Conservation (phyloP, 2,888 invertebrate species). For the Hybos culiciformis region DNA sequence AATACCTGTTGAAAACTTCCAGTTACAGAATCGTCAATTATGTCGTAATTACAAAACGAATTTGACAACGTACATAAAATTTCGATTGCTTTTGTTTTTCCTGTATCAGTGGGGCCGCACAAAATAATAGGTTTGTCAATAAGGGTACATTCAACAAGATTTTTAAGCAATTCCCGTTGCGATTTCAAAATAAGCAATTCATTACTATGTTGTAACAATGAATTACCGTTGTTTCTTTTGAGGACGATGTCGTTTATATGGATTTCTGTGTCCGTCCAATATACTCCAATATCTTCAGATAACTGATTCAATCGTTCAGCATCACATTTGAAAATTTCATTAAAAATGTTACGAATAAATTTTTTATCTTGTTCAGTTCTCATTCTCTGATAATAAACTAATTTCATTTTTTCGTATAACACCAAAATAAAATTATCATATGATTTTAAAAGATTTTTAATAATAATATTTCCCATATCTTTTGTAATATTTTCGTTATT, state of each 20-base stretch:
- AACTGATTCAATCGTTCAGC: slow-evolving; percentile 27
- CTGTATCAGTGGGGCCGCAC: slow-evolving; percentile 32
- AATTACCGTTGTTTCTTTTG: slow-evolving; percentile 28
- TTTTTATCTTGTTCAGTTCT: slow-evolving; percentile 60
- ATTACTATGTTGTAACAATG: background rate
- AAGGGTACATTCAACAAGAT: slow-evolving; percentile 70
- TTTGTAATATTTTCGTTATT: background rate
- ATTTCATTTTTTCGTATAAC: slow-evolving; percentile 41
- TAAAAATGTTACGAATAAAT: slow-evolving; percentile 45
- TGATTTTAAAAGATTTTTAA: slow-evolving; percentile 13
- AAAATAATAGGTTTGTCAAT: slow-evolving; percentile 84
- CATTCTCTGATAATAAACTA: slow-evolving; percentile 82
- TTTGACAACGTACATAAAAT: slow-evolving; percentile 30
- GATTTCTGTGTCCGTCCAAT: slow-evolving; percentile 44
- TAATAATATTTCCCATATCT: slow-evolving; percentile 26
- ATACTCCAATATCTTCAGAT: slow-evolving; percentile 42
- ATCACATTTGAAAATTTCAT: slow-evolving; percentile 37
- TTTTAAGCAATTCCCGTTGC: slow-evolving; percentile 58
- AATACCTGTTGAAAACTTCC: slow-evolving; percentile 92
- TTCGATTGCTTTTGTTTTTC: slow-evolving; percentile 34
- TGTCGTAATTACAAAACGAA: slow-evolving; percentile 28
- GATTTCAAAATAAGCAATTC: slow-evolving; percentile 38
- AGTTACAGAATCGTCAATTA: slow-evolving; percentile 35
- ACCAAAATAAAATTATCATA: slow-evolving; percentile 25
- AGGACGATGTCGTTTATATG: slow-evolving; percentile 51